A percentile compares a stretch with the other conserved stretches of the same genome.
Conservation (phyloP, 2,797 vertebrate species). For the Ctenosaura bakeri region DNA sequence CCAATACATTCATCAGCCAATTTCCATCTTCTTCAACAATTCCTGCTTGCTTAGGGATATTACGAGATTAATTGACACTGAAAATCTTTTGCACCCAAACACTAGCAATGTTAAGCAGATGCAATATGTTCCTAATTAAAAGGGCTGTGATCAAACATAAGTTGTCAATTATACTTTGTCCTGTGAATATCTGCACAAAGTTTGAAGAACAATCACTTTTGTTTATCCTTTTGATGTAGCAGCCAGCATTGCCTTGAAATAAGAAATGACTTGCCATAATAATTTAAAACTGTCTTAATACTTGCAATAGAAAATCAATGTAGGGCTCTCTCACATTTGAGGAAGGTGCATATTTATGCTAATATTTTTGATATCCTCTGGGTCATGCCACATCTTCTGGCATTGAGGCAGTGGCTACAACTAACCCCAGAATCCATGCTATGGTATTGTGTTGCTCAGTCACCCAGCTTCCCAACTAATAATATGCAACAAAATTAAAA, state of each 20-base stretch:
- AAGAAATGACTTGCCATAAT: not conserved
- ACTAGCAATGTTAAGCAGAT: conserved; percentile 65
- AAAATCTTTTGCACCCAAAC: conserved; percentile 71
- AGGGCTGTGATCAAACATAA: conserved; percentile 63
- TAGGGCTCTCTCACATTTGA: not conserved
- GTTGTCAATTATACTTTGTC: conserved; percentile 61
- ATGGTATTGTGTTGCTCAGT: not conserved
- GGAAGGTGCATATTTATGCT: not conserved
- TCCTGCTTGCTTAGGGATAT: conserved; percentile 75
- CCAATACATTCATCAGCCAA: conserved; percentile 79
- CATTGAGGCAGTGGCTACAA: not conserved
- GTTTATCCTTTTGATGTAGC: conserved; percentile 22
- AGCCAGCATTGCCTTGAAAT: not conserved
- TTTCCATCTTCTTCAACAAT: conserved; percentile 79
- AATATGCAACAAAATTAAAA: not conserved
- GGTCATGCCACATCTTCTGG: not conserved
- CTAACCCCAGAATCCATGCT: not conserved
- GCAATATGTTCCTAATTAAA: conserved; percentile 71
- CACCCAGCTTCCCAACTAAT: not conserved
- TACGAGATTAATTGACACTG: conserved; percentile 76
- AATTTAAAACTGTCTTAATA: conserved; percentile 18
- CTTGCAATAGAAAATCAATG: conserved; percentile 17
- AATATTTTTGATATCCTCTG: not conserved
- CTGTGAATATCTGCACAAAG: conserved; percentile 52
- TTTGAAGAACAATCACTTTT: conserved; percentile 47